These are phyloP conservation scores for Lipophrys pholis DNA, from an alignment of 2,113 vertebrate genomes.

Conservation along the genomic window DNA sequence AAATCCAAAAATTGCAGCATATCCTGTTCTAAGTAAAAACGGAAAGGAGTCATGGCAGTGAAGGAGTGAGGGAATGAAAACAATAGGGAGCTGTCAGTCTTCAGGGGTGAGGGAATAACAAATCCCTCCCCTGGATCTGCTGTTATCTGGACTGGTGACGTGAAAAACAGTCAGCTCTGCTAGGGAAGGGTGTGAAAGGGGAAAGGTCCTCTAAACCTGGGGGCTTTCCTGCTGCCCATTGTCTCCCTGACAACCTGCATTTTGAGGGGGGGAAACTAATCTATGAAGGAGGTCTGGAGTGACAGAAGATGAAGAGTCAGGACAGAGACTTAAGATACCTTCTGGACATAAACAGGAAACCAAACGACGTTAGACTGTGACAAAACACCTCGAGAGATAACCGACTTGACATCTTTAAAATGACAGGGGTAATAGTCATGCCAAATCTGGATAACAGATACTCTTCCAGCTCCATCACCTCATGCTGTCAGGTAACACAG, in stretches of 20 bases:
- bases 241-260: conserved; percentile 75
- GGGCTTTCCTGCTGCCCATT: conserved; percentile 81
- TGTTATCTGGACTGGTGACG: conserved; percentile 72
- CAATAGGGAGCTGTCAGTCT: conserved; percentile 83
- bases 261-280: conserved; percentile 67
- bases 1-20: conserved; percentile 33
- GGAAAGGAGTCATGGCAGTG: conserved; percentile 70
- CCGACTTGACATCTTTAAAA: conserved; percentile 14
- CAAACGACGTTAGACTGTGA: conserved; percentile 30
- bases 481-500: neutral
- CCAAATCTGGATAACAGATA: neutral
- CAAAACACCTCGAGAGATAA: conserved; percentile 58
- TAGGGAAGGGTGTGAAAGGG: conserved; percentile 73
- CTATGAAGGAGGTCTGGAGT: conserved; percentile 67
- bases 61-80: conserved; percentile 71
- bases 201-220: conserved; percentile 68
- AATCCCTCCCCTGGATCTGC: conserved; percentile 68
- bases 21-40: conserved; percentile 64
- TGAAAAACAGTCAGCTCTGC: conserved; percentile 46
- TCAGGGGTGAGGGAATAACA: conserved; percentile 76
- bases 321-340: conserved; percentile 37
- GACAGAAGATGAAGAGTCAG: conserved; percentile 57
- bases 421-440: conserved; percentile 2
- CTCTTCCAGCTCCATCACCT: neutral
- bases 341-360: conserved; percentile 78